Conservation (phyloP, 2,888 invertebrate genomes). For the Lapara coniferarum region DNA sequence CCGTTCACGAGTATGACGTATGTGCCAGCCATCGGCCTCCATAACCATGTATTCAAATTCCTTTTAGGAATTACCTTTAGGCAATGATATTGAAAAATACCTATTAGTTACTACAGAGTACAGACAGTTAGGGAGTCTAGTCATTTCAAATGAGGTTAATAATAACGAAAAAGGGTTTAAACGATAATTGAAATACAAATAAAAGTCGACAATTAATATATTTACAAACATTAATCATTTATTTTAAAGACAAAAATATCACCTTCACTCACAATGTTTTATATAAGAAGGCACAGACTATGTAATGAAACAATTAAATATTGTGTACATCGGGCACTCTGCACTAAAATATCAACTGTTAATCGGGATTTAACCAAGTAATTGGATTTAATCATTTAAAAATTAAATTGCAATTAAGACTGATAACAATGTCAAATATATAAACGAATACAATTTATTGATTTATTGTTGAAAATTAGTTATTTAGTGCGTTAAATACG, state of each 20-base stretch:
- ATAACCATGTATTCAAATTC: no score
- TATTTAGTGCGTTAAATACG: background rate
- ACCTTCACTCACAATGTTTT: slow-evolving; percentile 60
- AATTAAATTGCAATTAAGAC: slow-evolving; percentile 8
- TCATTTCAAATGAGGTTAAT: no score
- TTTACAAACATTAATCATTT: slow-evolving; percentile 81
- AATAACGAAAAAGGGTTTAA: background rate
- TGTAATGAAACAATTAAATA: slow-evolving; percentile 37
- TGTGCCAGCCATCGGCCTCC: no score
- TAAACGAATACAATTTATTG: background rate
- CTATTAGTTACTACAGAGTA: no score
- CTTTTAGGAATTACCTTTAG: no score
- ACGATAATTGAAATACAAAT: background rate
- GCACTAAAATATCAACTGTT: slow-evolving; percentile 23
- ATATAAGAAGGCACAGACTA: slow-evolving; percentile 68
- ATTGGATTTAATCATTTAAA: background rate
- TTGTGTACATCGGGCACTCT: slow-evolving; percentile 21
- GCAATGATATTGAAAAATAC: no score
- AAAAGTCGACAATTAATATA: slow-evolving; percentile 53
- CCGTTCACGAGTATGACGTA: no score
- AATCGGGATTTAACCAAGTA: slow-evolving; percentile 1
- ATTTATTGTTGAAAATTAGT: background rate
- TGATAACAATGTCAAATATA: background rate
- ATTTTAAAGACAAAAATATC: slow-evolving; percentile 77
- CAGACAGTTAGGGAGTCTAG: no score